Evolutionary conservation across 2,113 vertebrate species (phyloP).

Genomic region (Nycticorax nycticorax): DNA sequence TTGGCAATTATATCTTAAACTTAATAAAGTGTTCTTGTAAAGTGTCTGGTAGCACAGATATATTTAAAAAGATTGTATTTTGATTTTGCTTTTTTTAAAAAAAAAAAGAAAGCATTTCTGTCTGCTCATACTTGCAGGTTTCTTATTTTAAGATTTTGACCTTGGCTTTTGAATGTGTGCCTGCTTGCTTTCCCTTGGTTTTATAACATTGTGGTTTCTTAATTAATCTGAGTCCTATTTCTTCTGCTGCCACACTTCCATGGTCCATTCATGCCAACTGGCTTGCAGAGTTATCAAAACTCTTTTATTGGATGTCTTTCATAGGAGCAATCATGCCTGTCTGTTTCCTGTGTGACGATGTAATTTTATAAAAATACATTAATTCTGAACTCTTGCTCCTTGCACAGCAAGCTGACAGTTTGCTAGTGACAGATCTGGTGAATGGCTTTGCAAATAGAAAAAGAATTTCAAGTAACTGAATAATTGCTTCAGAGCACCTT

Average conservation of each 20-base stretch:
- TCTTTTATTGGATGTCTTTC: neutral
- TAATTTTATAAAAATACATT: neutral
- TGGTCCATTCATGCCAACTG: neutral
- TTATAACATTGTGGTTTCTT: neutral
- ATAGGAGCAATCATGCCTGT: neutral
- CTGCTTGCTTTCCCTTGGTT: neutral
- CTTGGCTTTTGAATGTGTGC: neutral
- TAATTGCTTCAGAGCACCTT: slow-evolving; percentile 22
- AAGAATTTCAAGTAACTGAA: slow-evolving; percentile 25
- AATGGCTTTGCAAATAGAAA: slow-evolving; percentile 12
- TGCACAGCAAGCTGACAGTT: neutral
- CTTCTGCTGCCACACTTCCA: neutral
- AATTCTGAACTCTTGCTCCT: neutral
- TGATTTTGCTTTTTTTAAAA: neutral
- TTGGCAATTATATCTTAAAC: slow-evolving; percentile 10
- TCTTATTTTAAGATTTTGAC: neutral
- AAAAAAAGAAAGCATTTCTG: neutral
- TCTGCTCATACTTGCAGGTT: neutral
- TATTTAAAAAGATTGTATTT: neutral
- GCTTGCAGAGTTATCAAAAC: neutral
- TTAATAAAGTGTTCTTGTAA: neutral
- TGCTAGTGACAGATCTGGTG: slow-evolving; percentile 3
- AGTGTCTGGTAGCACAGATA: neutral
- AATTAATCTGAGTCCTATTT: neutral
- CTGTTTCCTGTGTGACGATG: neutral